phyloP scores from a whole-genome alignment of 2,888 invertebrate species.

The Oxycera nigricornis region DNA sequence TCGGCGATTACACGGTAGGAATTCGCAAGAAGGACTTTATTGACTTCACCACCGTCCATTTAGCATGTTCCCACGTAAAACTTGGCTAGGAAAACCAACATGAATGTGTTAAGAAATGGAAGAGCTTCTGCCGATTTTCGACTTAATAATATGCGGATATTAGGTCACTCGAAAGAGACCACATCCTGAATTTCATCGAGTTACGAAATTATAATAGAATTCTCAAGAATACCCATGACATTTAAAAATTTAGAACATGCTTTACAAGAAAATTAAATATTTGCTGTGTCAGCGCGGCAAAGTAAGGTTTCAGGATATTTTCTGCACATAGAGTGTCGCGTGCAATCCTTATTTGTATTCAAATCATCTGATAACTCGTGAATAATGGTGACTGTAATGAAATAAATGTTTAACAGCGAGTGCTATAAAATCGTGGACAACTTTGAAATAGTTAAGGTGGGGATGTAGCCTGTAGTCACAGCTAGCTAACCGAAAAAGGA shows the following conservation, averaged over 20 bases:
- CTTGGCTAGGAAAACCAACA: background rate
- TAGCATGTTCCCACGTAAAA: background rate
- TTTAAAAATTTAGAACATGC: constrained; percentile 14
- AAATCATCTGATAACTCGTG: background rate
- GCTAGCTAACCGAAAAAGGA: too few species aligned
- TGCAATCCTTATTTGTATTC: background rate
- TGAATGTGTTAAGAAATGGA: background rate
- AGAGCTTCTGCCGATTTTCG: background rate
- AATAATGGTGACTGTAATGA: background rate
- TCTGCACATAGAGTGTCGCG: background rate
- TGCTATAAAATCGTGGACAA: too few species aligned
- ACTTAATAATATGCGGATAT: constrained; percentile 6
- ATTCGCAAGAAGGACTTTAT: background rate
- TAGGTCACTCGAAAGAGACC: constrained; percentile 11
- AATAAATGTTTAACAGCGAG: too few species aligned
- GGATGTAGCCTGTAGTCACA: too few species aligned
- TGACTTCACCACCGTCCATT: background rate
- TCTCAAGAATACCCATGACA: background rate
- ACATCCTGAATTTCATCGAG: constrained; percentile 26
- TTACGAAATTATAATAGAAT: constrained; percentile 16
- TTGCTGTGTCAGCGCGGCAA: too few species aligned
- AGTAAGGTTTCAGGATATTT: too few species aligned
- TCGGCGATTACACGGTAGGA: constrained; percentile 2
- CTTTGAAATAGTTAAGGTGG: too few species aligned
- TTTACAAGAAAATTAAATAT: too few species aligned